Base-by-base conservation (phyloP, 2,113 vertebrate genomes). In the Desmodus rotundus region DNA sequence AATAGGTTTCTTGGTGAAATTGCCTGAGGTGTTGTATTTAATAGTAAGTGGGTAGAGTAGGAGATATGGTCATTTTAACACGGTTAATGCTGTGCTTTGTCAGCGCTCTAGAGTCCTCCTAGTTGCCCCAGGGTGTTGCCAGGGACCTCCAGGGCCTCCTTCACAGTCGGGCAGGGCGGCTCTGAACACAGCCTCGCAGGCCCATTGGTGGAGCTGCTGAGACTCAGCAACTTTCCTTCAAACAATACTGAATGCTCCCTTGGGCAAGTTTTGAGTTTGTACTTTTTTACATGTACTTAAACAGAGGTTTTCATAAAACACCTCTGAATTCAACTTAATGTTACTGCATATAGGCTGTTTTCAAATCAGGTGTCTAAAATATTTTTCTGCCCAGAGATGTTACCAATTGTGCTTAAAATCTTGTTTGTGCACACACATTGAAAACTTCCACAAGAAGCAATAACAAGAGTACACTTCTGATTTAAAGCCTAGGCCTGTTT, bases 51-150 rank as follows among this genome's bases (percentile, higher is more conserved):
- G 52, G 31, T 70, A 87, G 54, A 83, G 72, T 47, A 78, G 33
- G 92, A 96, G 33, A 11, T 77, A 91, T 76, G 56, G 95, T 97
- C 95, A 95, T 97, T 97, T 98, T 97, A 97, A 94, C 74, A 97
- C 97, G 97, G 97, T 98, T 97, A 97, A 97, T 73, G 95, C 95
- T 93, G 17, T 92, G 77, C 74, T 96, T 97, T 96, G 96, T 97
- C 78, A 96, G 0, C 80, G 61, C 56, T 97, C 97, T 93, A 90
- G 81, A 86, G 81, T 91, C 96, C 87, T 58, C 31, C 50, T 88
- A 81, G 58, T 97, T 87, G 67, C 70, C 83, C 24, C n/a, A 41
- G 73, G 76, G n/a, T 72, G 74, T 15, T 77, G 96, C 72, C 96
- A 81, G 58, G 94, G 96, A 94, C 76, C 94, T 94, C 77, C 20